A percentile compares a stretch with the other conserved stretches of the same genome.
phyloP scores from a whole-genome alignment of 2,113 vertebrate genomes.

The Hippocampus barbouri region DNA sequence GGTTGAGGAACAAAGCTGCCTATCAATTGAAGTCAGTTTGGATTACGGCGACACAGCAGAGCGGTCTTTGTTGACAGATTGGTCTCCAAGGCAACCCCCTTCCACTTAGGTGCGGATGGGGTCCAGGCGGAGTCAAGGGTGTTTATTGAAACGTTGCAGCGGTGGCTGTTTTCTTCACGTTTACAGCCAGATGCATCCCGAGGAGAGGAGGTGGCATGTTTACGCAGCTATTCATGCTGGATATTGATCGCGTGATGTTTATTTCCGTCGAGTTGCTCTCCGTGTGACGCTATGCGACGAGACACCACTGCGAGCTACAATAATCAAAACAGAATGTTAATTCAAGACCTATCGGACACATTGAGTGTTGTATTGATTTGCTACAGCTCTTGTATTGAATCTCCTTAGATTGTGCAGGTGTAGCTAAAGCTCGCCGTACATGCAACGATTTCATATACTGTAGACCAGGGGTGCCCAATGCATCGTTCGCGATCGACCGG shows the following conservation, averaged over 20 bases:
- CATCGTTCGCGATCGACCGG: too few species aligned
- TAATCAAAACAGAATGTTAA: background rate
- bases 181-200: conserved; percentile 7
- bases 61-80: conserved; percentile 15
- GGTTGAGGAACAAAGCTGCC: background rate
- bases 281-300: background rate
- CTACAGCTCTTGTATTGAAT: background rate
- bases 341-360: background rate
- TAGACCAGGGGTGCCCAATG: too few species aligned
- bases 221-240: background rate
- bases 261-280: background rate
- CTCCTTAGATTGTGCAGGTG: background rate
- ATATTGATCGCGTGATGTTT: background rate
- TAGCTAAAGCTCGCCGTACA: too few species aligned
- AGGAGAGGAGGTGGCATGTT: conserved; percentile 4
- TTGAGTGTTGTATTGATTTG: background rate
- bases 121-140: background rate
- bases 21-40: background rate
- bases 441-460: too few species aligned
- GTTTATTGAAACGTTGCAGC: conserved; percentile 19
- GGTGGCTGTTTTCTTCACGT: conserved; percentile 5
- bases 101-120: conserved; percentile 14
- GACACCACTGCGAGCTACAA: background rate
- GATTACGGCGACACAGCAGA: conserved; percentile 14
- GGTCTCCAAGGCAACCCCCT: conserved; percentile 26